A percentile compares a stretch with the other conserved stretches of the same genome.
phyloP scores from a whole-genome alignment of 2,113 vertebrate genomes.

The Gymnorhina tibicen region DNA sequence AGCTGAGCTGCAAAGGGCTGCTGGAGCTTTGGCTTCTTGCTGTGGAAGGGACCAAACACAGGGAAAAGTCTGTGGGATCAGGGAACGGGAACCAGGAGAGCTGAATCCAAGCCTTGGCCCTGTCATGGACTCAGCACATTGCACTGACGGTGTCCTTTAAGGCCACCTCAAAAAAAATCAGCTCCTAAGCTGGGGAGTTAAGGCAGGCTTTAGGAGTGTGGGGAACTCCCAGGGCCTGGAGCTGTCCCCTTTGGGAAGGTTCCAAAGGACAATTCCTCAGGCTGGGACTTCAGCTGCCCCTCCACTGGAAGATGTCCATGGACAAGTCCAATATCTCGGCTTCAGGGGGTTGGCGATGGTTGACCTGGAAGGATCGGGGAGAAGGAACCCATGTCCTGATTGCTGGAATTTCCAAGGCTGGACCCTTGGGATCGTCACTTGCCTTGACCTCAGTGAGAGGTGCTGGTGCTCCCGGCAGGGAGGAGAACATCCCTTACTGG shows the following conservation, averaged over 20 bases:
- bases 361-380: background rate
- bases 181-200: background rate
- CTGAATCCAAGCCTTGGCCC: background rate
- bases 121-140: background rate
- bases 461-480: background rate
- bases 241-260: background rate
- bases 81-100: background rate
- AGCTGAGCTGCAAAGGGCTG: background rate
- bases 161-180: background rate
- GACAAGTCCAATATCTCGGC: background rate
- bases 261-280: background rate
- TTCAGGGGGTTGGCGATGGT: background rate
- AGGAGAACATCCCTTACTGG: background rate
- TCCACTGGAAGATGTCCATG: background rate
- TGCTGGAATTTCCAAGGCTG: background rate
- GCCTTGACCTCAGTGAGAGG: background rate
- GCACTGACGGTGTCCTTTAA: background rate
- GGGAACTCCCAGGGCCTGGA: background rate
- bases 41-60: background rate
- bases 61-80: background rate
- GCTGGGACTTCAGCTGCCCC: background rate
- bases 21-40: background rate
- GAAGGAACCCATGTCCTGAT: background rate
- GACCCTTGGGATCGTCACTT: rapidly evolving
- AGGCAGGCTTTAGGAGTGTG: background rate